Evolutionary conservation across 2,888 invertebrate genomes (phyloP).

Genomic region (Dasysyrphus tricinctus): DNA sequence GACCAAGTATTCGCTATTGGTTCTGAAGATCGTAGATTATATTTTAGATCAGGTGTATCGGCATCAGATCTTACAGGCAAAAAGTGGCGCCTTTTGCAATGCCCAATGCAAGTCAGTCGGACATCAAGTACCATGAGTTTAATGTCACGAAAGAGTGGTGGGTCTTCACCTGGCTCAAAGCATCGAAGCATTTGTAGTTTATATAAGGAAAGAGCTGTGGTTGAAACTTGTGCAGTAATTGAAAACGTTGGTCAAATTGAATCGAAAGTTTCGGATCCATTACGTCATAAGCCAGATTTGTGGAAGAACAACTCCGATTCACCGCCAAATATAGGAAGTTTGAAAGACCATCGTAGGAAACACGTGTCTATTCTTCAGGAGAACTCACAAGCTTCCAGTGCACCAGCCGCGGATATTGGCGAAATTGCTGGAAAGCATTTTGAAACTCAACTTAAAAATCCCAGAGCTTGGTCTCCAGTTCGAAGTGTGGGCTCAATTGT

Average conservation of each 20-base stretch:
- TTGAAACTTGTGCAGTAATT: conserved; percentile 82
- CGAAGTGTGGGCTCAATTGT: conserved; percentile 93
- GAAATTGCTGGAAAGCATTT: conserved; percentile 88
- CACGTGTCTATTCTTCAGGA: conserved; percentile 78
- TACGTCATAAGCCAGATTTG: conserved; percentile 81
- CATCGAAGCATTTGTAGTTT: conserved; percentile 88
- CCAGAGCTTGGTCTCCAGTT: conserved; percentile 94
- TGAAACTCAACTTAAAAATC: conserved; percentile 90
- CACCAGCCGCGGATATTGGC: conserved; percentile 82
- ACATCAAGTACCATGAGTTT: conserved; percentile 92
- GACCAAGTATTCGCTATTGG: conserved; percentile 96
- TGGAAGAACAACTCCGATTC: conserved; percentile 81
- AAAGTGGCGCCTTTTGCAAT: conserved; percentile 92
- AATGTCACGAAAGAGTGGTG: conserved; percentile 84
- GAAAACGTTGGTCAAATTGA: conserved; percentile 87
- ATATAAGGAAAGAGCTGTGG: conserved; percentile 82
- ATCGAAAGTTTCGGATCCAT: conserved; percentile 83
- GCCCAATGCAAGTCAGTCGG: conserved; percentile 92
- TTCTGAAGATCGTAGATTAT: conserved; percentile 91
- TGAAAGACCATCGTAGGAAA: conserved; percentile 81
- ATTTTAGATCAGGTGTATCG: conserved; percentile 91
- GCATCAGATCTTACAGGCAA: conserved; percentile 92
- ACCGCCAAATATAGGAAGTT: conserved; percentile 82
- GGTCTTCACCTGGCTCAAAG: conserved; percentile 85
- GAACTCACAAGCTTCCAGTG: conserved; percentile 80